Conservation (phyloP, 2,888 invertebrate genomes). For the Microplitis deprimator region DNA sequence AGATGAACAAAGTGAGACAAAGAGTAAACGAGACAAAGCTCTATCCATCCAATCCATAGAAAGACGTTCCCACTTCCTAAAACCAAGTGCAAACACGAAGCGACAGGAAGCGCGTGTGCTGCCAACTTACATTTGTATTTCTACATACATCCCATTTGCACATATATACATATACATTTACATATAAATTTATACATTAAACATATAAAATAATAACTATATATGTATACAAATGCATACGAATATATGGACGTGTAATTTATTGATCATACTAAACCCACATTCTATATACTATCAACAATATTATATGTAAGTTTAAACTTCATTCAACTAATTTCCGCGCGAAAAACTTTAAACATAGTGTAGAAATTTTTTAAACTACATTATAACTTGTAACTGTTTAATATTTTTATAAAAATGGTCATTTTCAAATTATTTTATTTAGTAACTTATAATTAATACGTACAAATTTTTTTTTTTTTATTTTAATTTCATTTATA, state of each 20-base stretch:
- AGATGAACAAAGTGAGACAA: conserved; percentile 4
- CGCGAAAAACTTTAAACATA: no score
- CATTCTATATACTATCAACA: neutral
- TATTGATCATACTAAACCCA: conserved; percentile 8
- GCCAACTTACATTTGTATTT: conserved; percentile 14
- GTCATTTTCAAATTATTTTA: no score
- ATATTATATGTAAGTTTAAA: no score
- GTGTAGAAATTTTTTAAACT: no score
- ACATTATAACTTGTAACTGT: no score
- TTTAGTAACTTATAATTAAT: no score
- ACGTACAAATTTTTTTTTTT: no score
- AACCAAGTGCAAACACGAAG: conserved; percentile 43
- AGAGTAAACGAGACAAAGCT: conserved; percentile 19
- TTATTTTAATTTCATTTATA: no score
- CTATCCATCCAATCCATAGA: neutral
- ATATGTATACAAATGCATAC: conserved; percentile 9
- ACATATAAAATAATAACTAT: neutral
- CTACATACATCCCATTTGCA: neutral
- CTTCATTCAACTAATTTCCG: no score
- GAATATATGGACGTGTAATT: conserved; percentile 3
- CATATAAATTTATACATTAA: neutral
- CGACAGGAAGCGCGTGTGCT: conserved; percentile 47
- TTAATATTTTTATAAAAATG: no score
- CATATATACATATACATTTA: neutral
- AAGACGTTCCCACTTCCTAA: conserved; percentile 41